Evolutionary conservation across 2,113 vertebrate species (phyloP).

Genomic region (Naja naja): DNA sequence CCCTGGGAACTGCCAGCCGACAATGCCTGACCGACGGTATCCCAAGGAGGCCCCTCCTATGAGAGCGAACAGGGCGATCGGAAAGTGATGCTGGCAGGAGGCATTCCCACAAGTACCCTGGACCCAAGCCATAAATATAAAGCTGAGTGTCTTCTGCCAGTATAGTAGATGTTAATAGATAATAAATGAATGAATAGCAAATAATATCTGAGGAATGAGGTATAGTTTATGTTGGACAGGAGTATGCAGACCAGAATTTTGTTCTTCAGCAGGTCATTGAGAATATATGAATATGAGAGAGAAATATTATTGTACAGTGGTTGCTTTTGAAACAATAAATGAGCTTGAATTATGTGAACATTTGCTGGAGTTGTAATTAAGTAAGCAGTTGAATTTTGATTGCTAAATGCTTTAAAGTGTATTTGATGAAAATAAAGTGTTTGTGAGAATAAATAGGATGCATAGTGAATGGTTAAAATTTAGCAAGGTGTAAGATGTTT

Average conservation of each 20-base stretch:
- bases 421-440: neutral
- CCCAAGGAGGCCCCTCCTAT: no score
- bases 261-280: neutral
- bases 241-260: neutral
- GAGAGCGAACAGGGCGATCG: no score
- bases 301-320: neutral
- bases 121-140: no score
- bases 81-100: no score
- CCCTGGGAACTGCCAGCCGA: no score
- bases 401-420: neutral
- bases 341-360: neutral
- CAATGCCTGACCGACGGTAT: no score
- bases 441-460: neutral
- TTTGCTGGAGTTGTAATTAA: neutral
- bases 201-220: neutral
- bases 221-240: neutral
- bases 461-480: neutral
- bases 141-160: neutral
- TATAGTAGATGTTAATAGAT: neutral
- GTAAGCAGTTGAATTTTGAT: neutral
- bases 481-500: neutral
- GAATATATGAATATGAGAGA: neutral
- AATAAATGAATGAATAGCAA: neutral
- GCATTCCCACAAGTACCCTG: no score
- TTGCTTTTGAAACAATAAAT: neutral